phyloP scores from a whole-genome alignment of 2,888 invertebrate genomes.

The Scaptomyza caliginosa region DNA sequence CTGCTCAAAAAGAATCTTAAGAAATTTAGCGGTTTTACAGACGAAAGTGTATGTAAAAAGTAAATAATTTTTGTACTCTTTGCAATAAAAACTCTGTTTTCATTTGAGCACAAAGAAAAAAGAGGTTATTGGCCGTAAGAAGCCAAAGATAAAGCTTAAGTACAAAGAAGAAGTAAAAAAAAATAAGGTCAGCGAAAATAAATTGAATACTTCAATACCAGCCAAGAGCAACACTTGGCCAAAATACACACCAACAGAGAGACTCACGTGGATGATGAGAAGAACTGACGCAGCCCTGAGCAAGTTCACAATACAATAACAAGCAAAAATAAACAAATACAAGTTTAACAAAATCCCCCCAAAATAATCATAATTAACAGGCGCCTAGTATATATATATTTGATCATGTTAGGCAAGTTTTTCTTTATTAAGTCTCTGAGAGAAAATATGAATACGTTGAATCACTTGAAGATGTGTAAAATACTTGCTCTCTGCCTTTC shows the following conservation, averaged over 20 bases:
- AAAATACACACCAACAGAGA: constrained; percentile 7
- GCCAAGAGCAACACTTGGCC: constrained; percentile 43
- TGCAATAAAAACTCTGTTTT: neutral
- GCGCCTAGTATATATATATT: constrained; percentile 9
- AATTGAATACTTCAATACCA: constrained; percentile 12
- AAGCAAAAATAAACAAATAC: constrained; percentile 14
- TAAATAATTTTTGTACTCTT: neutral
- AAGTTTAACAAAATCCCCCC: constrained; percentile 49
- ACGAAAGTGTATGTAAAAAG: neutral
- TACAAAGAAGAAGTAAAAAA: neutral
- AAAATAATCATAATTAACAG: constrained; percentile 27
- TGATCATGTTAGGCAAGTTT: constrained; percentile 56
- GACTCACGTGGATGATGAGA: constrained; percentile 26
- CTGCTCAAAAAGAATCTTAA: neutral
- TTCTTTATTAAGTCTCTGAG: constrained; percentile 25
- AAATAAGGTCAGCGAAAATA: constrained; percentile 52
- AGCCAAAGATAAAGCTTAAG: constrained; percentile 9
- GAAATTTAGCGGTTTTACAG: neutral
- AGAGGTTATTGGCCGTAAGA: constrained; percentile 50
- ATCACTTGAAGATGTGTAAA: neutral
- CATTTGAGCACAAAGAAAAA: neutral
- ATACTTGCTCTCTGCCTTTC: constrained; percentile 2
- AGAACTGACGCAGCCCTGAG: constrained; percentile 16
- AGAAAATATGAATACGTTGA: neutral
- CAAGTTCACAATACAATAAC: constrained; percentile 18